Conservation (phyloP, 1,140 invertebrate genomes). For the Aphelinus atriplicis region DNA sequence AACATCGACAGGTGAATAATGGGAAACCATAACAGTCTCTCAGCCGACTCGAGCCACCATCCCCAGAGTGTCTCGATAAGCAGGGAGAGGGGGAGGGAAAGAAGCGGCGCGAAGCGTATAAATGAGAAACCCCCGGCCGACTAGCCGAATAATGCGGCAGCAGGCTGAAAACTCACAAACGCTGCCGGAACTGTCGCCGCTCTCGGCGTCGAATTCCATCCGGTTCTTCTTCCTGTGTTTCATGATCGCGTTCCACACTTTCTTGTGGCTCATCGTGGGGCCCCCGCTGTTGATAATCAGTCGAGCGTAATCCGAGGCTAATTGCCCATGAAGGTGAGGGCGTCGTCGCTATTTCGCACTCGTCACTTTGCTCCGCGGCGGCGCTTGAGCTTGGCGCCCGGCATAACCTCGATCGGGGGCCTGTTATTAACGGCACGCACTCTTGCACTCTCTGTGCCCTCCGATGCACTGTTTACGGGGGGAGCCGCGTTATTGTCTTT, state of each 20-base stretch:
- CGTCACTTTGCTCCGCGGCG: not conserved
- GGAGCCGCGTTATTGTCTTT: no score
- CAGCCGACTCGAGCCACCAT: no score
- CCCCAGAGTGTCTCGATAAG: no score
- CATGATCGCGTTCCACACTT: slow-evolving; percentile 64
- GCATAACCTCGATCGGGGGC: slow-evolving; percentile 11
- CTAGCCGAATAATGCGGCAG: no score
- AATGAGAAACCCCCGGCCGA: no score
- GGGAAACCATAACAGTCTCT: no score
- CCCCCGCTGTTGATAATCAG: slow-evolving; percentile 26
- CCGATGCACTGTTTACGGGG: not conserved
- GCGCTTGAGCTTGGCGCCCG: not conserved
- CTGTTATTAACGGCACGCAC: not conserved
- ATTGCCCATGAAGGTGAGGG: slow-evolving; percentile 22
- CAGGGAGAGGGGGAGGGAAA: no score
- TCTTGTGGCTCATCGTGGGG: slow-evolving; percentile 59
- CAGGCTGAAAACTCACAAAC: slow-evolving; percentile 49
- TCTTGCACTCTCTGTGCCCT: not conserved
- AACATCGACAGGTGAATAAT: no score
- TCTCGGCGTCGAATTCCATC: slow-evolving; percentile 48
- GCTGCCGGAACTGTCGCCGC: slow-evolving; percentile 43
- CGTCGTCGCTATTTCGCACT: not conserved
- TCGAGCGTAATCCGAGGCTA: slow-evolving; percentile 29
- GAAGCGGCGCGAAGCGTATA: no score
- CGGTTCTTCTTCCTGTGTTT: slow-evolving; percentile 59